Conservation (phyloP, 2,797 vertebrate genomes). For the Acanthiza pusilla region DNA sequence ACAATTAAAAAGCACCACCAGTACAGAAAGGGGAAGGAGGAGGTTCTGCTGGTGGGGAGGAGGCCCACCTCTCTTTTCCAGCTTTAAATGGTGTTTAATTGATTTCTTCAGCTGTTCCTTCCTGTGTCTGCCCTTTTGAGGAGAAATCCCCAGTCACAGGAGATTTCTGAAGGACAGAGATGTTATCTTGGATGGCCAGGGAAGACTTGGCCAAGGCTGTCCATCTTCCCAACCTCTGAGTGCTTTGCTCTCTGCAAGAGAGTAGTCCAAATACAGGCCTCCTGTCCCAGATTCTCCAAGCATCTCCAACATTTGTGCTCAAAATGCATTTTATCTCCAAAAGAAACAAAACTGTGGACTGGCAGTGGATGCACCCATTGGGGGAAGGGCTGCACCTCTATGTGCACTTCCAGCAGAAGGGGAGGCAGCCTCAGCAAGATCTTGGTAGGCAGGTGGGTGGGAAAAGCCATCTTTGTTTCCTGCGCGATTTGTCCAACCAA, state of each 20-base stretch:
- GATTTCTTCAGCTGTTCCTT: neutral
- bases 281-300: neutral
- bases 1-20: neutral
- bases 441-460: accelerated
- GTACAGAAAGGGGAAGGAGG: neutral
- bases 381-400: neutral
- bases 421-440: neutral
- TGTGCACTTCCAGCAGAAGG: neutral
- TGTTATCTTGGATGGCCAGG: neutral
- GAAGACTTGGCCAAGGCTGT: neutral
- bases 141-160: neutral
- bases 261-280: neutral
- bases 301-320: neutral
- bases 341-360: neutral
- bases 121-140: neutral
- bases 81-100: neutral
- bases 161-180: neutral
- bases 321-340: neutral
- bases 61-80: neutral
- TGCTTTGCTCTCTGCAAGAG: neutral
- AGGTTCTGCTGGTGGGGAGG: neutral
- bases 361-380: neutral
- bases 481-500: neutral
- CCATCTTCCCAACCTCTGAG: neutral
- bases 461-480: neutral